Conservation (phyloP, 2,797 vertebrate species). For the Enteromius anoplus region DNA sequence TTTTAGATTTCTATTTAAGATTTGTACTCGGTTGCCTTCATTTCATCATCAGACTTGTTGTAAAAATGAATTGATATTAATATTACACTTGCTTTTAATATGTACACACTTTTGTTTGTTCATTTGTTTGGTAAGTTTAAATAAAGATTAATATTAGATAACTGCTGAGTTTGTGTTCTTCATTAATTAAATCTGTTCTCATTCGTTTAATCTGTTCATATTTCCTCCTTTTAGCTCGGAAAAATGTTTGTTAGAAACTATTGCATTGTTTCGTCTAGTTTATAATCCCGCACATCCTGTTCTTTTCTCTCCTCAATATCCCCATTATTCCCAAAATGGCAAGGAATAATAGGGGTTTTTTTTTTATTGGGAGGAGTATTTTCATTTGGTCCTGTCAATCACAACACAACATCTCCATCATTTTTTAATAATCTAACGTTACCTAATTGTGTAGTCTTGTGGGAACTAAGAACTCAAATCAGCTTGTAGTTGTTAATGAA, state of each 20-base stretch:
- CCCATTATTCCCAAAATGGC: not conserved
- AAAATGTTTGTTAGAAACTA: not conserved
- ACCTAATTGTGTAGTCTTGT: not conserved
- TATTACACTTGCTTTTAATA: conserved; percentile 14
- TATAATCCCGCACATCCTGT: not conserved
- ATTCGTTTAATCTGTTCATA: not conserved
- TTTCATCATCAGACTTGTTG: not conserved
- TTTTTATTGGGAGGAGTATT: not conserved
- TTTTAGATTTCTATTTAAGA: not conserved
- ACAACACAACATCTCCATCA: not conserved
- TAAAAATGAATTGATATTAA: not conserved
- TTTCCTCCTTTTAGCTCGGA: not conserved
- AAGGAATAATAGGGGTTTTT: not conserved
- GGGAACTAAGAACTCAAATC: not conserved
- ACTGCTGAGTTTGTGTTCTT: conserved; percentile 10
- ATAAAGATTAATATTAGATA: conserved; percentile 39
- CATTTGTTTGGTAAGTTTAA: conserved; percentile 7
- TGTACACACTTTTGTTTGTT: conserved; percentile 20
- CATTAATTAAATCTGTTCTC: not conserved
- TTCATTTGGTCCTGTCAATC: not conserved
- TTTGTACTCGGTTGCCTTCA: not conserved
- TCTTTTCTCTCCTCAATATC: not conserved
- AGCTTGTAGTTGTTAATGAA: not conserved
- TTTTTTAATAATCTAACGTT: not conserved
- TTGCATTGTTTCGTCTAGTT: not conserved